Base-by-base conservation (phyloP, 2,888 invertebrate species). In the Athripsodes cinereus region DNA sequence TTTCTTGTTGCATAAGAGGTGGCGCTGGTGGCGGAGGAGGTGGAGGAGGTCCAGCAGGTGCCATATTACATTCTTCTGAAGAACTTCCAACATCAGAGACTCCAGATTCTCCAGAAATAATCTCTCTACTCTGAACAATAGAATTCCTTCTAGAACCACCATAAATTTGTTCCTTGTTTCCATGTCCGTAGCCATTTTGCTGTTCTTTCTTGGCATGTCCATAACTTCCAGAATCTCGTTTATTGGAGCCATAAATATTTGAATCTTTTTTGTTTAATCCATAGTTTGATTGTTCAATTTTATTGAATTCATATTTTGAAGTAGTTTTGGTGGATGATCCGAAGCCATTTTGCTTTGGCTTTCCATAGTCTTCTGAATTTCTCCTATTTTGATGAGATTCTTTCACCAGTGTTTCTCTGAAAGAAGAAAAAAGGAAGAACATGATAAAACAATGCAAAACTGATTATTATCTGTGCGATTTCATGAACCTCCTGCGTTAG, bases 1-100 rank as follows among this genome's bases (percentile, higher is more conserved):
- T 26, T 16, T 57, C 57, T 18, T 19, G 8, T 2, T 46, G 19
- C 8, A 19, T 6, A 11, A 21, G 20, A 0, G 75, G 75, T 2
- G 77, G 78, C 1, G 81, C 71, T 1, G 81, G 82, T 0, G 86
- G 85, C 16, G 87, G 83, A 0, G 88, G 88, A 0, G 88, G 88
- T 0, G 88, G 88, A 0, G 87, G 86, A 0, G 87, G 73, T 62
- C 65, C 70, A 1, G 66, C 73, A 70, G 58, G 54, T 22, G 56
- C 53, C 13, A 44, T 50, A 16, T 55, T 34, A 19, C 53, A 55
- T 20, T 60, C 60, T 35, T 62, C 58, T 19, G 57, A 60, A 20
- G 58, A 60, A 35, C 59, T 59, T 16, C 59, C 59, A 8, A 57
- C 61, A 51, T 63, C 63, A 19, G 58, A 62, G 21, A 64, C 60